A percentile compares a stretch with the other conserved stretches of the same genome.
Conservation (phyloP, 2,888 invertebrate genomes). For the Caenorhabditis sp. region DNA sequence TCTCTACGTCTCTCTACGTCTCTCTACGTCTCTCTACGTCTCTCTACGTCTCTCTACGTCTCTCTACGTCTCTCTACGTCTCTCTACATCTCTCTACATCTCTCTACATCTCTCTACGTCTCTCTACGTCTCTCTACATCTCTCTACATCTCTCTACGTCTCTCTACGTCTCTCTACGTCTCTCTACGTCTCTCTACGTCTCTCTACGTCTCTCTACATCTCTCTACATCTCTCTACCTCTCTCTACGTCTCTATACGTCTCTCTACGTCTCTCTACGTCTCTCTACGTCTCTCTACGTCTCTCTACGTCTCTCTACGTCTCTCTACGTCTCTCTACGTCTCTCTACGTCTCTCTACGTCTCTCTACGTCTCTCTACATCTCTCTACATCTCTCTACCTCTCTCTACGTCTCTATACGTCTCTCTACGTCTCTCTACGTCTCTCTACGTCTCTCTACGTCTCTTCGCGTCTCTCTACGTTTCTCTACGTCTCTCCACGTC, state of each 20-base stretch:
- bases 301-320: slow-evolving; percentile 4
- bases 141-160: background rate
- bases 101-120: background rate
- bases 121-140: background rate
- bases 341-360: background rate
- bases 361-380: background rate
- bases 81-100: background rate
- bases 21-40: slow-evolving; percentile 2
- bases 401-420: background rate
- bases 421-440: slow-evolving; percentile 1
- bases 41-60: background rate
- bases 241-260: background rate
- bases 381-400: background rate
- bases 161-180: background rate
- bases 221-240: background rate
- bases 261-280: background rate
- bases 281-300: background rate
- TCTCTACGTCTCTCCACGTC: too few species aligned
- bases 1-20: background rate
- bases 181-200: background rate
- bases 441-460: too few species aligned
- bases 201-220: slow-evolving; percentile 4
- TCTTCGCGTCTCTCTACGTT: too few species aligned
- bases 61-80: background rate
- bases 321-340: background rate